Percentiles rank a stretch among this genome's conserved stretches.
Evolutionary conservation across 2,113 vertebrate genomes (phyloP).

Genomic region (Climacteris rufus): DNA sequence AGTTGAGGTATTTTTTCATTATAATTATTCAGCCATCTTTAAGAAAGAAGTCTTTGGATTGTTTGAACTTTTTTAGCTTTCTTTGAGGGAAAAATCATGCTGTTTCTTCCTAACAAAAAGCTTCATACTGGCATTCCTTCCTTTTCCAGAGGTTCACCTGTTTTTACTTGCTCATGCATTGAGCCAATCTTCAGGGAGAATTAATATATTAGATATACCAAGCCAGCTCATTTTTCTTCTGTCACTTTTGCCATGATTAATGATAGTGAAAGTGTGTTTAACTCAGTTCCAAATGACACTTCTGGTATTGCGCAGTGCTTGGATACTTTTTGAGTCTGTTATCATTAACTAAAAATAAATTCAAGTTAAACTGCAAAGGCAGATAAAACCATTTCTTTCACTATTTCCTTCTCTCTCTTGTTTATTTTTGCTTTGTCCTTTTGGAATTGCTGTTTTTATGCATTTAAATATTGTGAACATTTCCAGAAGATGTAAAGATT

Average conservation of each 20-base stretch:
- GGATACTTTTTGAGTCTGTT: constrained; percentile 5
- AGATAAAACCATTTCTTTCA: not conserved
- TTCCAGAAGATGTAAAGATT: not conserved
- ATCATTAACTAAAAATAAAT: constrained; percentile 55
- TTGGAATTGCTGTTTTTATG: not conserved
- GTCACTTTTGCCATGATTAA: constrained; percentile 67
- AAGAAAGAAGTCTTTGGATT: accelerated
- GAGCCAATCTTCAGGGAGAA: constrained; percentile 48
- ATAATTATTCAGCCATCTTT: not conserved
- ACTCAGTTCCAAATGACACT: constrained; percentile 51
- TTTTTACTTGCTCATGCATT: constrained; percentile 31
- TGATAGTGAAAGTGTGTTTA: constrained; percentile 48
- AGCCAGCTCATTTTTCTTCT: constrained; percentile 68
- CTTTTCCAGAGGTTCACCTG: constrained; percentile 5
- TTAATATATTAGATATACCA: constrained; percentile 60
- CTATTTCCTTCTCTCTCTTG: not conserved
- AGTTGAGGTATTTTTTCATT: not conserved
- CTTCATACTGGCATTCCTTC: not conserved
- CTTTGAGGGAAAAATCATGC: not conserved
- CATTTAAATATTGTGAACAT: not conserved
- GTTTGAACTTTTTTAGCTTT: not conserved
- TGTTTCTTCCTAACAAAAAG: not conserved
- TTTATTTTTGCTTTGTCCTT: not conserved
- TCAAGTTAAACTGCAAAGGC: not conserved
- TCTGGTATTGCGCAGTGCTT: constrained; percentile 37